Evolutionary conservation across 2,797 vertebrate genomes (phyloP).

Genomic region (Clangula hyemalis): DNA sequence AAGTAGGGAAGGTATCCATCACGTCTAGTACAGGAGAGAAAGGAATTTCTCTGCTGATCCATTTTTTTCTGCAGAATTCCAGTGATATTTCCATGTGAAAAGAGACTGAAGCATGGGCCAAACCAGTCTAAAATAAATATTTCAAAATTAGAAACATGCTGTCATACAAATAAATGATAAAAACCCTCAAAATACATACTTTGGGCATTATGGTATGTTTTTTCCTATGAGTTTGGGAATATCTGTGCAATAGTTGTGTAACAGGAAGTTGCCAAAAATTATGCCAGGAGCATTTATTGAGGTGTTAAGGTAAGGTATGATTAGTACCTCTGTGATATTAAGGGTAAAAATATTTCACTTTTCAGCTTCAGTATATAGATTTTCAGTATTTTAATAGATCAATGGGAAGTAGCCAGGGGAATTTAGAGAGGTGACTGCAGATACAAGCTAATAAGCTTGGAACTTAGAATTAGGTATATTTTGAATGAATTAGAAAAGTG

Average conservation of each 20-base stretch:
- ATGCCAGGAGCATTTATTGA: neutral
- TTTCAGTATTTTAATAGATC: neutral
- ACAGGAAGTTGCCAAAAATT: neutral
- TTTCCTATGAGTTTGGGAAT: neutral
- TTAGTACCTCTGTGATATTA: neutral
- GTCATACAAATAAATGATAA: neutral
- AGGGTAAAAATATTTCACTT: neutral
- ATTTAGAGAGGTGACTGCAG: neutral
- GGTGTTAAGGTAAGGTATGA: neutral
- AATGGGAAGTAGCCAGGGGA: neutral
- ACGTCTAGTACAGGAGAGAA: neutral
- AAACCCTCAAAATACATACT: neutral
- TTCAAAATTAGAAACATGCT: neutral
- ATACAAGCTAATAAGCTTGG: neutral
- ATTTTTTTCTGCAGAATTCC: neutral
- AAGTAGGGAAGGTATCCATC: neutral
- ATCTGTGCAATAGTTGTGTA: neutral
- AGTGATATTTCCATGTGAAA: neutral
- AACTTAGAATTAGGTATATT: neutral
- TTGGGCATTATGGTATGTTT: accelerated
- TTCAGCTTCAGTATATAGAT: neutral
- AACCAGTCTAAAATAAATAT: neutral
- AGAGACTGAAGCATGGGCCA: neutral
- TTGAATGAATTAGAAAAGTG: neutral
- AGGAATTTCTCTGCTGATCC: neutral